Conservation (phyloP, 2,888 invertebrate genomes). For the Nomada hirtipes region DNA sequence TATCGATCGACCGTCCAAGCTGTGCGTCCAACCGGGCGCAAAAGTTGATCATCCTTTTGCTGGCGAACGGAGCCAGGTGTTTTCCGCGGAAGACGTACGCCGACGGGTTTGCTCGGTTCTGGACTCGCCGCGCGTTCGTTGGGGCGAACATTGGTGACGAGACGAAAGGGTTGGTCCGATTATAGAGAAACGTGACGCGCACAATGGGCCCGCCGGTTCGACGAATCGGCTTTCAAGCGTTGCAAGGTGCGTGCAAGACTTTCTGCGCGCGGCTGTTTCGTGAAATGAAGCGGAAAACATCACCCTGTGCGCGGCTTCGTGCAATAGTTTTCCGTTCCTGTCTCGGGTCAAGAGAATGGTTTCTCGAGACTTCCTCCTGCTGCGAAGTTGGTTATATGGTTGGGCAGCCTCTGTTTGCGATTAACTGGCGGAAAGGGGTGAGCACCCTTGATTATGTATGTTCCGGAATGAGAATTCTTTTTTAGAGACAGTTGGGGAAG, state of each 20-base stretch:
- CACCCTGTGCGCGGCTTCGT: no score
- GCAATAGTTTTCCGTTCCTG: constrained; percentile 36
- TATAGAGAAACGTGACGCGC: constrained; percentile 43
- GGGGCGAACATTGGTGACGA: constrained; percentile 1
- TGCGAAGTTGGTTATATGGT: not conserved
- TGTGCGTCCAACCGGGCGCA: constrained; percentile 7
- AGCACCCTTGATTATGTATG: constrained; percentile 21
- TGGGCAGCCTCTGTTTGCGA: not conserved
- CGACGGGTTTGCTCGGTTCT: constrained; percentile 34
- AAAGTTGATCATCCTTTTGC: constrained; percentile 22
- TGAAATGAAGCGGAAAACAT: constrained; percentile 72
- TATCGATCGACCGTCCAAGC: constrained; percentile 38
- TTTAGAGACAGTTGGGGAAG: not conserved
- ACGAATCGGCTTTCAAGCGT: constrained; percentile 72
- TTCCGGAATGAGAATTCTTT: not conserved
- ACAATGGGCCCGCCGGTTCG: constrained; percentile 67
- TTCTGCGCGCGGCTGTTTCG: constrained; percentile 63
- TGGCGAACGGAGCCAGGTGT: not conserved
- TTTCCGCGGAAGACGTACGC: constrained; percentile 7
- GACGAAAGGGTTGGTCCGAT: constrained; percentile 59
- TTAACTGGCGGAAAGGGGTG: not conserved
- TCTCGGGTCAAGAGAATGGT: constrained; percentile 28
- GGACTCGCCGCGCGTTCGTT: not conserved
- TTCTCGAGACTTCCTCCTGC: constrained; percentile 41
- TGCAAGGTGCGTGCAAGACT: constrained; percentile 36